phyloP scores from a whole-genome alignment of 2,113 vertebrate species.

The Miniopterus natalensis region DNA sequence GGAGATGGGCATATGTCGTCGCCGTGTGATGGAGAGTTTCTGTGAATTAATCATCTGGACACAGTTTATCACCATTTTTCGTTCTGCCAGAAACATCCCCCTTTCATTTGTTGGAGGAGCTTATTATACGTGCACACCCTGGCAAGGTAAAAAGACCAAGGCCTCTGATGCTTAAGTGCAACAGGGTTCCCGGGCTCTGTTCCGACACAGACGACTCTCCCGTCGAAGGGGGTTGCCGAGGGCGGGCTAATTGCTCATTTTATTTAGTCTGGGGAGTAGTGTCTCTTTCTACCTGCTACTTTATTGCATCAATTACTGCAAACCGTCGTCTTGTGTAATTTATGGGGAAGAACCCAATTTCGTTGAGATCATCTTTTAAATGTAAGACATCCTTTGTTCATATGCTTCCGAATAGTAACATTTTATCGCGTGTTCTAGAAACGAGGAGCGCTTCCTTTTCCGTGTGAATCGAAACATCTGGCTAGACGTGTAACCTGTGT shows the following conservation, averaged over 20 bases:
- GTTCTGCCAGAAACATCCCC: conserved; percentile 90
- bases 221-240: conserved; percentile 83
- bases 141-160: conserved; percentile 86
- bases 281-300: conserved; percentile 82
- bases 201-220: conserved; percentile 84
- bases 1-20: conserved; percentile 94
- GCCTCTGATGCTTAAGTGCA: conserved; percentile 86
- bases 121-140: conserved; percentile 87
- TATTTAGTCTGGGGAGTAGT: conserved; percentile 87
- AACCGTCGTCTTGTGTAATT: conserved; percentile 86
- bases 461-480: conserved; percentile 53
- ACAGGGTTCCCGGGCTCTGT: conserved; percentile 85
- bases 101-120: conserved; percentile 86
- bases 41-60: conserved; percentile 93
- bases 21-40: conserved; percentile 90
- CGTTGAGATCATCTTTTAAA: conserved; percentile 84
- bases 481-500: neutral
- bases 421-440: neutral
- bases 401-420: conserved; percentile 78
- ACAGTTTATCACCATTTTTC: conserved; percentile 94
- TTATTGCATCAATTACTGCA: conserved; percentile 89
- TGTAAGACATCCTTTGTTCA: conserved; percentile 79
- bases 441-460: neutral
- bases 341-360: conserved; percentile 81
- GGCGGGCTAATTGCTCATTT: conserved; percentile 90